Base-by-base conservation (phyloP, 1,140 invertebrate genomes). In the Amphibalanus amphitrite region DNA sequence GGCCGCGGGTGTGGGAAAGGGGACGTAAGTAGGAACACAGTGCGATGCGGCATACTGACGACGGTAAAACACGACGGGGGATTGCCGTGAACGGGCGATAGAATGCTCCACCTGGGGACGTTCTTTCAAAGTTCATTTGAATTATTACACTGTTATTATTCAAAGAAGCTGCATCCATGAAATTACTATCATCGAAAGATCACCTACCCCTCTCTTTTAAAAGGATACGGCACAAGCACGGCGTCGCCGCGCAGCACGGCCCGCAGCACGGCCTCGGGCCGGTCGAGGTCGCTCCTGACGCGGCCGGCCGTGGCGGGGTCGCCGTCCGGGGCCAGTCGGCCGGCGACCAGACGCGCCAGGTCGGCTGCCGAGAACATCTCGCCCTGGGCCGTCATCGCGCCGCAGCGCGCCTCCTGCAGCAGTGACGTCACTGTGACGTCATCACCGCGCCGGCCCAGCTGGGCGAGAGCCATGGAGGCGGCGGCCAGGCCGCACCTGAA, bases 171-270 rank as follows among this genome's bases (percentile, higher is more conserved):
- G n/a, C n/a, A n/a, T n/a, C n/a, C n/a, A n/a, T n/a, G n/a, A n/a
- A n/a, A n/a, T n/a, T n/a, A n/a, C n/a, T n/a, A n/a, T n/a, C n/a
- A n/a, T n/a, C n/a, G n/a, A n/a, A n/a, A n/a, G n/a, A n/a, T n/a
- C n/a, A n/a, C n/a, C n/a, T n/a, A n/a, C n/a, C 33, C 33, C 15
- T 15, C 15, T 38, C 33, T 38, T 15, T 38, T 78, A 8, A 59
- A 59, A 59, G 47, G 47, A 59, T 59, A 59, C 47, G 47, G 47
- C 47, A 59, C 47, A 20, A 59, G 47, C 17, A 59, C 17, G 20
- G 47, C 47, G 47, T 59, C 47, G 6, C 47, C 47, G 13, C 47
- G 17, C 10, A 59, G 47, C 10, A 59, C 47, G 47, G 47, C 47
- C 10, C 47, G 6, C 6, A 20, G 10, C 47, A 59, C 47, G 17